These are phyloP conservation scores for Drosophila melanosoma DNA, from an alignment of 2,888 invertebrate genomes.

Conservation along the genomic window DNA sequence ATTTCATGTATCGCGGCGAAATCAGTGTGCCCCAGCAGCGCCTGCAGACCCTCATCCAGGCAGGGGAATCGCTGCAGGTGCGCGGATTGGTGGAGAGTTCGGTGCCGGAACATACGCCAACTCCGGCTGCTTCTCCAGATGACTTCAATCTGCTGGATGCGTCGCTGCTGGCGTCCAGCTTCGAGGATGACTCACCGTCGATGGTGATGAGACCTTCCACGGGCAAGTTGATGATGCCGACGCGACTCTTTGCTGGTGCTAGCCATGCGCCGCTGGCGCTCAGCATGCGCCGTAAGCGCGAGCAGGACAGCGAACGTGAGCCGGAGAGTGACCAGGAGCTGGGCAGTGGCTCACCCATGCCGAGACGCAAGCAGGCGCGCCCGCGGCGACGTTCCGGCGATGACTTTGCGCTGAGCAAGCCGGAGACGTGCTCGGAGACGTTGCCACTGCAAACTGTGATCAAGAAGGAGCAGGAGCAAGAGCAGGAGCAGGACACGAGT, in stretches of 20 bases:
- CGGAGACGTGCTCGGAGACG: constrained; percentile 73
- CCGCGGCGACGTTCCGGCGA: constrained; percentile 94
- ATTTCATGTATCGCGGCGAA: constrained; percentile 97
- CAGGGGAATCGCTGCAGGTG: constrained; percentile 94
- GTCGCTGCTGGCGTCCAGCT: constrained; percentile 83
- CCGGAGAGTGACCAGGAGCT: constrained; percentile 80
- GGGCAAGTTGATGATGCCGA: constrained; percentile 83
- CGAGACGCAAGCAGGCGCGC: constrained; percentile 93
- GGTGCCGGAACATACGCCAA: constrained; percentile 84
- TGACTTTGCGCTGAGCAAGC: constrained; percentile 84
- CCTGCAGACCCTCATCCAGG: constrained; percentile 92
- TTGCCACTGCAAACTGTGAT: constrained; percentile 82
- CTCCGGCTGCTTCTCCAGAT: constrained; percentile 84
- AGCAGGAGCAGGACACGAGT: constrained; percentile 76
- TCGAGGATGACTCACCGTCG: constrained; percentile 85
- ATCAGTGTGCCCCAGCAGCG: constrained; percentile 95
- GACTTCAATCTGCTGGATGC: constrained; percentile 83
- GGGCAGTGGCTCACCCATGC: constrained; percentile 90
- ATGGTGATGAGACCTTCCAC: constrained; percentile 83
- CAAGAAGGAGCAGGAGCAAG: constrained; percentile 84
- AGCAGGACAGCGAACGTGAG: constrained; percentile 82
- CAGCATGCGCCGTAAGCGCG: constrained; percentile 75
- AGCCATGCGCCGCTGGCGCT: constrained; percentile 61
- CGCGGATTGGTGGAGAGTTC: constrained; percentile 91
- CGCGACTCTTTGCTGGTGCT: constrained; percentile 82